Percentiles rank a stretch among this genome's conserved stretches.
Evolutionary conservation across 2,888 invertebrate species (phyloP).

Genomic region (Marronus borbonicus): DNA sequence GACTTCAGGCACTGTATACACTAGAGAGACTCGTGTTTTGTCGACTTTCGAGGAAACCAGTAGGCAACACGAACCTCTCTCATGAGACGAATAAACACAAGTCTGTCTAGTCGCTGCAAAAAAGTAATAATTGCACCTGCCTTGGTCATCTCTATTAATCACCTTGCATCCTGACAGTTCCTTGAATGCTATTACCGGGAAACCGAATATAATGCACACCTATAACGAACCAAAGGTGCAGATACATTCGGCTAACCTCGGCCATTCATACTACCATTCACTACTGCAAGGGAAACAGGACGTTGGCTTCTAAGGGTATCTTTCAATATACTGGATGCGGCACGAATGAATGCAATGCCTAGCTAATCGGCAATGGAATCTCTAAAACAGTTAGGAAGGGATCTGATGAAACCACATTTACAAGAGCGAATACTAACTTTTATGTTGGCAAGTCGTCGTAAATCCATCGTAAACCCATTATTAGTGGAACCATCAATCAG

Average conservation of each 20-base stretch:
- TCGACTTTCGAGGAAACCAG: no score
- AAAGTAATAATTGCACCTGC: no score
- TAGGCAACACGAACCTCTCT: no score
- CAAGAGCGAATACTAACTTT: constrained; percentile 1
- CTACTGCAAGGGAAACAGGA: constrained; percentile 12
- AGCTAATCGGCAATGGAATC: background rate
- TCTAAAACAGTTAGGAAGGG: constrained; percentile 36
- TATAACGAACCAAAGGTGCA: constrained; percentile 50
- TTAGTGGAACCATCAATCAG: no score
- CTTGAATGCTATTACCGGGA: constrained; percentile 35
- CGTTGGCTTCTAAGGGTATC: constrained; percentile 37
- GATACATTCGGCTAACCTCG: background rate
- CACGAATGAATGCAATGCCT: constrained; percentile 50
- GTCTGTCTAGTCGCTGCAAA: no score
- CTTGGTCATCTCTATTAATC: constrained; percentile 9
- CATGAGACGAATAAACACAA: no score
- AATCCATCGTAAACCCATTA: no score
- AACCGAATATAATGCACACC: constrained; percentile 46
- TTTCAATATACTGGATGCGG: constrained; percentile 50
- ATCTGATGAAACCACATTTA: constrained; percentile 41
- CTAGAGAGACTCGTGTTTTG: no score
- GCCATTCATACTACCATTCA: no score
- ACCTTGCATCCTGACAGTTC: constrained; percentile 37
- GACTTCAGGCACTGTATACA: no score
- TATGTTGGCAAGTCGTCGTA: no score